Evolutionary conservation across 2,797 vertebrate species (phyloP).

Genomic region (Sylvia borin): DNA sequence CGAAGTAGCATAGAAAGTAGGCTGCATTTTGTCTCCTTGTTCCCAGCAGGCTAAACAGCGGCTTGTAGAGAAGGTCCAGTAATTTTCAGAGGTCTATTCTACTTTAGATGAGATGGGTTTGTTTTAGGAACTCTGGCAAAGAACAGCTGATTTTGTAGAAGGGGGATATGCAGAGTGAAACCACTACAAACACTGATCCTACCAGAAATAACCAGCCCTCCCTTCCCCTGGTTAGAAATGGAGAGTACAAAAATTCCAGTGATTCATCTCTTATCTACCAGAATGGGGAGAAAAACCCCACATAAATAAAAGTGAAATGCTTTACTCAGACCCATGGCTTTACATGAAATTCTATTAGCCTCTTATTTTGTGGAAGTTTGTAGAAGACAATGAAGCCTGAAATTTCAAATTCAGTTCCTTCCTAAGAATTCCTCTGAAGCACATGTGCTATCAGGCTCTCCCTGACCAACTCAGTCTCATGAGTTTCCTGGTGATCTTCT

Average conservation of each 20-base stretch:
- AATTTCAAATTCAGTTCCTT: background rate
- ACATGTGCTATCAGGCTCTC: background rate
- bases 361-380: background rate
- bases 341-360: background rate
- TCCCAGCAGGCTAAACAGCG: background rate
- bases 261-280: constrained; percentile 61
- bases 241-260: constrained; percentile 59
- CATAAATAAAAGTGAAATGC: constrained; percentile 50
- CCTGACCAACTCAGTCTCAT: background rate
- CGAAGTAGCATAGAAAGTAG: background rate
- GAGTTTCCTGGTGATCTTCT: background rate
- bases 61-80: background rate
- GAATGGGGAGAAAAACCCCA: constrained; percentile 1
- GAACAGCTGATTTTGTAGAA: constrained; percentile 31
- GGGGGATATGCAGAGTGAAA: constrained; percentile 23
- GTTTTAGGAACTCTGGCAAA: background rate
- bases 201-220: constrained; percentile 26
- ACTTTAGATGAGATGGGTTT: background rate
- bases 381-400: background rate
- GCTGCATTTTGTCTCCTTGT: background rate
- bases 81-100: background rate
- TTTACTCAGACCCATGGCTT: background rate
- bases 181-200: background rate
- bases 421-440: background rate
- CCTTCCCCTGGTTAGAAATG: constrained; percentile 37